Conservation (phyloP, 2,888 invertebrate genomes). For the Aspidiotus rigidus region DNA sequence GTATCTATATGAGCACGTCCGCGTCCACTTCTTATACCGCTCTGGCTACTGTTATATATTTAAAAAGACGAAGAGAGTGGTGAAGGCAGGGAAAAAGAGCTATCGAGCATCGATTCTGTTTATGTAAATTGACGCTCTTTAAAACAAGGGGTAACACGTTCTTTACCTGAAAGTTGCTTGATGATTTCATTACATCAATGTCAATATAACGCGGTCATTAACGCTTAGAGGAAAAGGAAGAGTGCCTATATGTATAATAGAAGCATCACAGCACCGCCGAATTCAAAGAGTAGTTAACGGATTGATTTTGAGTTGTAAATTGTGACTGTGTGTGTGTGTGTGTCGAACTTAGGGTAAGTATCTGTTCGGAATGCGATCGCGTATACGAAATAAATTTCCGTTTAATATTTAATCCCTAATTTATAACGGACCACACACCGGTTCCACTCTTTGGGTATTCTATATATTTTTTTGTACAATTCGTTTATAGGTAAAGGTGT, state of each 20-base stretch:
- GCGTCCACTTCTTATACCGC: too few species aligned
- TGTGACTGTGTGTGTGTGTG: too few species aligned
- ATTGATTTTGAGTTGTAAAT: too few species aligned
- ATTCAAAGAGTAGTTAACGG: too few species aligned
- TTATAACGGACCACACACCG: conserved; percentile 26
- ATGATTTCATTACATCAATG: conserved; percentile 31
- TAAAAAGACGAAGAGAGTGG: too few species aligned
- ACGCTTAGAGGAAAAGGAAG: neutral
- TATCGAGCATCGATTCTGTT: too few species aligned
- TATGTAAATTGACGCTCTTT: too few species aligned
- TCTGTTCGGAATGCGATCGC: conserved; percentile 8
- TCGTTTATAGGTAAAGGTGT: conserved; percentile 13
- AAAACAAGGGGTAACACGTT: conserved; percentile 18
- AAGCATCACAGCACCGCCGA: too few species aligned
- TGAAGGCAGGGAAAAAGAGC: too few species aligned
- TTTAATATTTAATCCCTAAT: conserved; percentile 25
- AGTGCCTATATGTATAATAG: too few species aligned
- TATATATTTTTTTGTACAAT: conserved; percentile 11
- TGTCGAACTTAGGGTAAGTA: neutral
- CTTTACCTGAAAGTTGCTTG: conserved; percentile 22
- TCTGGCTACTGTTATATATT: too few species aligned
- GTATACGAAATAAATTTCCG: conserved; percentile 25
- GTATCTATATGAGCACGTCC: too few species aligned
- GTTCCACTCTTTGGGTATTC: conserved; percentile 7
- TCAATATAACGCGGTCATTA: conserved; percentile 25